These are phyloP conservation scores for Mionectes olivaceus DNA, from an alignment of 2,797 vertebrate genomes.

Conservation along the genomic window DNA sequence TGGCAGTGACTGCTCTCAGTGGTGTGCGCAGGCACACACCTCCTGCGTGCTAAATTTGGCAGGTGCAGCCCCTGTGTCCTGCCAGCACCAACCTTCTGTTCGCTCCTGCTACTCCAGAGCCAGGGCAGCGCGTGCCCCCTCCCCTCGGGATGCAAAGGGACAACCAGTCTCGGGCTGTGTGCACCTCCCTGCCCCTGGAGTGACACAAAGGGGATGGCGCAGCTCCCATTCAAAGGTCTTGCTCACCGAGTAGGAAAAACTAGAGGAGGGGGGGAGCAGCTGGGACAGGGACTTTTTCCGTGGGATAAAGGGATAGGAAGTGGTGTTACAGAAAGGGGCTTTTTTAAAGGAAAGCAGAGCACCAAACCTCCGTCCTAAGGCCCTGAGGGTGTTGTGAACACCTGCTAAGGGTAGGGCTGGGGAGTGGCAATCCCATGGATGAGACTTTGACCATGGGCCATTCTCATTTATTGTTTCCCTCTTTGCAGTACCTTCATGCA, in stretches of 20 bases:
- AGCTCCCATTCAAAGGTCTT: not conserved
- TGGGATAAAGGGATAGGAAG: not conserved
- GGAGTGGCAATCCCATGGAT: not conserved
- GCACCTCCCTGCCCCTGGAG: accelerated
- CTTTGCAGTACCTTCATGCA: not conserved
- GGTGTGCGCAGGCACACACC: not conserved
- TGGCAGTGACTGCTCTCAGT: not conserved
- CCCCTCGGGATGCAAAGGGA: not conserved
- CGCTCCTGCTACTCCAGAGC: not conserved
- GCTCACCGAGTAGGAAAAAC: not conserved
- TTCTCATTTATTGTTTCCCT: not conserved
- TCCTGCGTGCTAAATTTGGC: not conserved
- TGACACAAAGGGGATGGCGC: not conserved
- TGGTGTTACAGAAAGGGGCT: not conserved
- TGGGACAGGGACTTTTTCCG: not conserved
- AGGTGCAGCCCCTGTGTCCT: not conserved
- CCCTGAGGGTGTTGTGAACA: not conserved
- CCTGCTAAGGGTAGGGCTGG: not conserved
- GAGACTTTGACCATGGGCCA: not conserved
- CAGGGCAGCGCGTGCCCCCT: not conserved
- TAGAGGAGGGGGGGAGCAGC: accelerated
- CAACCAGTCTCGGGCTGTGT: not conserved
- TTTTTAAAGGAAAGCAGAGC: not conserved
- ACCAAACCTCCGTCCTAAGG: not conserved
- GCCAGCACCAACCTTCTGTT: not conserved